A percentile compares a stretch with the other conserved stretches of the same genome.
These are phyloP conservation scores for Myripristis murdjan DNA, from an alignment of 2,797 vertebrate species.

Conservation along the genomic window DNA sequence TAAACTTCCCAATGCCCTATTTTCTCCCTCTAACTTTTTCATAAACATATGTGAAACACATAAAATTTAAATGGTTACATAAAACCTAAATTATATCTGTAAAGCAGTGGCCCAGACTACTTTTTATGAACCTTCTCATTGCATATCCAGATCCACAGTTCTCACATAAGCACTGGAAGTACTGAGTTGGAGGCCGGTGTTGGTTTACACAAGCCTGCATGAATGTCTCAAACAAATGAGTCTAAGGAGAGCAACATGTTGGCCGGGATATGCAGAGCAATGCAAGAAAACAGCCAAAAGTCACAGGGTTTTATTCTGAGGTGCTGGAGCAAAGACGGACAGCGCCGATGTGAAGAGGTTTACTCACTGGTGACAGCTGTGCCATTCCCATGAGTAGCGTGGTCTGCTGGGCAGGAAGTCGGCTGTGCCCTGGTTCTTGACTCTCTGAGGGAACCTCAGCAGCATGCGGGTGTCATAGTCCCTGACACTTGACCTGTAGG, in stretches of 20 bases:
- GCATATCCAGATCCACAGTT: not conserved
- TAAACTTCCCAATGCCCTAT: too few species aligned
- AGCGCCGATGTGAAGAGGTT: conserved; percentile 26
- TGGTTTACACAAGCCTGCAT: conserved; percentile 1
- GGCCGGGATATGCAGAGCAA: conserved; percentile 1
- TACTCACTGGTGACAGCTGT: conserved; percentile 99
- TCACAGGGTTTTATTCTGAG: not conserved
- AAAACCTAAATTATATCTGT: not conserved
- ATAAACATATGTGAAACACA: not conserved
- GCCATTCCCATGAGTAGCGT: conserved; percentile 99
- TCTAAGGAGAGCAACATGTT: conserved; percentile 7
- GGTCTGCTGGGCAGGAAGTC: conserved; percentile 97
- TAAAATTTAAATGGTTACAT: not conserved
- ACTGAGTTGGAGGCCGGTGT: not conserved
- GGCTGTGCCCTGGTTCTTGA: conserved; percentile 98
- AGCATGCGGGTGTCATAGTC: conserved; percentile 97
- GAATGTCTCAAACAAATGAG: not conserved
- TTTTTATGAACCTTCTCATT: not conserved
- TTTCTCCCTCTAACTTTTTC: not conserved
- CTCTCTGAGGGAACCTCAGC: conserved; percentile 95
- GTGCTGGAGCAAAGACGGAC: conserved; percentile 34
- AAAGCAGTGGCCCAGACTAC: too few species aligned
- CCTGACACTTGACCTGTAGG: conserved; percentile 88
- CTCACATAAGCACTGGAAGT: not conserved
- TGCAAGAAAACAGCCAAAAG: conserved; percentile 1